Evolutionary conservation across 2,797 vertebrate genomes (phyloP).

Genomic region (Calcarius lapponicus): DNA sequence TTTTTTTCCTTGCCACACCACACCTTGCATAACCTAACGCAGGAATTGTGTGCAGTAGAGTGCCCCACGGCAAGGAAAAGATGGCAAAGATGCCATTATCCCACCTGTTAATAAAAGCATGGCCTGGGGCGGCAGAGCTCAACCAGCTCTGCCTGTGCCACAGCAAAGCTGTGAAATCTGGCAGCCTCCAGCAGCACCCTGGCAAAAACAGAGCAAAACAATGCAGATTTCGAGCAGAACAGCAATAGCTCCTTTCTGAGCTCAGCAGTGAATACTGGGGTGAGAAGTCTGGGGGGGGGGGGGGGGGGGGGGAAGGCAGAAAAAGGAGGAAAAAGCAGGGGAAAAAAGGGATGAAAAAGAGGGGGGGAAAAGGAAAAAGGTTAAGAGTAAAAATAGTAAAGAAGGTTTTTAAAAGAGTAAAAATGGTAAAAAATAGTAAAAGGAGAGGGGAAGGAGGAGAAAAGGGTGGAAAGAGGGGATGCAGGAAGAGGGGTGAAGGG

Average conservation of each 20-base stretch:
- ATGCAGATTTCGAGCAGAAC: not conserved
- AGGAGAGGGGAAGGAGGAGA: not conserved
- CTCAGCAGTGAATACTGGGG: not conserved
- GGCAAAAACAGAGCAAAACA: not conserved
- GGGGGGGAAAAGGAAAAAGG: accelerated
- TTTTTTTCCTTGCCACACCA: not conserved
- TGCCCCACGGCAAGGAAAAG: not conserved
- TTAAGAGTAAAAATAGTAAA: not conserved
- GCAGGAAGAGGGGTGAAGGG: not conserved
- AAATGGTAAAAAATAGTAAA: not conserved
- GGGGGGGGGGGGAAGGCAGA: accelerated
- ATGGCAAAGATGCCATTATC: not conserved
- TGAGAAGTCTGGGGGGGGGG: accelerated
- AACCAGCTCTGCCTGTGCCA: not conserved
- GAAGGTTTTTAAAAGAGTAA: accelerated
- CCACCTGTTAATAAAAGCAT: not conserved
- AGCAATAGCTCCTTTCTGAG: not conserved
- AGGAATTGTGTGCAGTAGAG: not conserved
- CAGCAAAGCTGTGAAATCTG: not conserved
- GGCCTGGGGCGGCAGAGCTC: not conserved
- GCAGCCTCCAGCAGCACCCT: not conserved
- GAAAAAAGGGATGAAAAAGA: accelerated
- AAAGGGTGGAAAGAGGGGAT: accelerated
- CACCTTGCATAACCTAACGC: not conserved
- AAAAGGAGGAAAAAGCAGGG: no score